Conservation (phyloP, 2,888 invertebrate species). For the Brachycybe producta region DNA sequence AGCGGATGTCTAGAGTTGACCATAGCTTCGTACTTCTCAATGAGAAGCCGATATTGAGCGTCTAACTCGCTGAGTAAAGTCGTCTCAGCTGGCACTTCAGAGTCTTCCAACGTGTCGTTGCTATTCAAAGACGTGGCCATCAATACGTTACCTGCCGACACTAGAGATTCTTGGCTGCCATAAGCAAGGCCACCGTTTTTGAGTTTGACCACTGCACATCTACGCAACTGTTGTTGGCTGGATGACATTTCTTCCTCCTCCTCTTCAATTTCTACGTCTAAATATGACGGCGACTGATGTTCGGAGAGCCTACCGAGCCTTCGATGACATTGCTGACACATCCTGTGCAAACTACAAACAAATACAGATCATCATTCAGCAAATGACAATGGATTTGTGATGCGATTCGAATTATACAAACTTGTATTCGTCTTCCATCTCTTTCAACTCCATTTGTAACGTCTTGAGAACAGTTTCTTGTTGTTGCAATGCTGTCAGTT, state of each 20-base stretch:
- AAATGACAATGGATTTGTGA: conserved; percentile 5
- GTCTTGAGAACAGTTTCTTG: conserved; percentile 20
- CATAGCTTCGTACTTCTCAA: conserved; percentile 25
- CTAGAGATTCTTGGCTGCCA: conserved; percentile 17
- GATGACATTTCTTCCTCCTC: conserved; percentile 1
- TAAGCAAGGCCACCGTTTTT: conserved; percentile 17
- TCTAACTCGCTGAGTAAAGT: conserved; percentile 24
- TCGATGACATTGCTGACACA: conserved; percentile 4
- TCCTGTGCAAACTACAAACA: conserved; percentile 2
- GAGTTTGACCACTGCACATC: conserved; percentile 14
- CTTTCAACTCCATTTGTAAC: conserved; percentile 22
- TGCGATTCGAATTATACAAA: conserved; percentile 2
- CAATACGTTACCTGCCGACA: conserved; percentile 8
- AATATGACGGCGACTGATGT: not conserved
- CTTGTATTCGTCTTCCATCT: conserved; percentile 21
- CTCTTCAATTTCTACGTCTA: conserved; percentile 7
- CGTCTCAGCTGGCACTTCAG: not conserved
- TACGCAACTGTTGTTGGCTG: not conserved
- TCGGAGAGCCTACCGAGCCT: not conserved
- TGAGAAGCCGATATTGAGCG: conserved; percentile 24
- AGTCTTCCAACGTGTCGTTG: conserved; percentile 1
- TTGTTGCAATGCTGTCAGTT: conserved; percentile 21
- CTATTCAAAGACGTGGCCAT: not conserved
- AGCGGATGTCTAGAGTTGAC: conserved; percentile 20
- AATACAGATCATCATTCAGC: not conserved